A percentile compares a stretch with the other conserved stretches of the same genome.
Evolutionary conservation across 2,888 invertebrate genomes (phyloP).

Genomic region (Amblyteles armatorius): DNA sequence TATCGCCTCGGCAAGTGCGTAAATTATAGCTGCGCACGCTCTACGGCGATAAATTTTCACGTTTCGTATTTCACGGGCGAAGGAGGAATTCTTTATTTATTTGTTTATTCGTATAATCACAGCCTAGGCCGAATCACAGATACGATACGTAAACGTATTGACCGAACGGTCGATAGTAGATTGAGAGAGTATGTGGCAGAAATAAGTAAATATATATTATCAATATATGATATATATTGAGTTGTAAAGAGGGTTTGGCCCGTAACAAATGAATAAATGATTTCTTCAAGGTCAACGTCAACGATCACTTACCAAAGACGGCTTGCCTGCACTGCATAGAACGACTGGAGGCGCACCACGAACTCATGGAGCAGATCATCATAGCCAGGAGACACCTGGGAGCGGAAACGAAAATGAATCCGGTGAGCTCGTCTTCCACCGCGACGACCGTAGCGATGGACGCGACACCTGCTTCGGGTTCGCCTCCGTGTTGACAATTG

Average conservation of each 20-base stretch:
- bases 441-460: conserved; percentile 76
- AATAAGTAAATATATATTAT: too few species aligned
- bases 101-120: too few species aligned
- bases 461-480: conserved; percentile 74
- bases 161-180: too few species aligned
- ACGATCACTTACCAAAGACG: conserved; percentile 85
- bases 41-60: too few species aligned
- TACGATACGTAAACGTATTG: too few species aligned
- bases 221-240: too few species aligned
- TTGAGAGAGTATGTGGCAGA: too few species aligned
- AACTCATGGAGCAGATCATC: conserved; percentile 85
- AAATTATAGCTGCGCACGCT: not conserved
- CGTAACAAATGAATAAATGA: not conserved
- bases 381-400: conserved; percentile 81
- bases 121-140: too few species aligned
- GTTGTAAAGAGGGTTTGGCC: too few species aligned
- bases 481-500: conserved; percentile 81
- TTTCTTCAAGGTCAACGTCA: conserved; percentile 81
- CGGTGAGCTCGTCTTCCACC: conserved; percentile 76
- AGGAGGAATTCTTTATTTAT: too few species aligned
- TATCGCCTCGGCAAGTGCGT: not conserved
- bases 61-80: too few species aligned
- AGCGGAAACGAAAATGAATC: conserved; percentile 77
- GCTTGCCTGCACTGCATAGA: conserved; percentile 87
- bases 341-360: conserved; percentile 86